These are phyloP conservation scores for Atractosteus spatula DNA, from an alignment of 2,113 vertebrate species.

Conservation along the genomic window DNA sequence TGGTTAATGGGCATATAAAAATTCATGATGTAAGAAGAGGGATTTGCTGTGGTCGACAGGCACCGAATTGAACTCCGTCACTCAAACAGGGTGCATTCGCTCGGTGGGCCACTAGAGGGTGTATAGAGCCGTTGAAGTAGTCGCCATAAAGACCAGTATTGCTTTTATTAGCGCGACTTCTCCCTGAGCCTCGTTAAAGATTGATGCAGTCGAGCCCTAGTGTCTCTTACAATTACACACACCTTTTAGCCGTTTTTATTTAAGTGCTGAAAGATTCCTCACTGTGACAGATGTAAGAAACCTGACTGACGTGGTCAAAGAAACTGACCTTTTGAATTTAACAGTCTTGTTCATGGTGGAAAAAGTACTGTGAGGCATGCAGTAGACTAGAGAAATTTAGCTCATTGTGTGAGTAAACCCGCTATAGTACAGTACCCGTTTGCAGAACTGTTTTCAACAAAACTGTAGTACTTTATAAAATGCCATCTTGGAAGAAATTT, in stretches of 20 bases:
- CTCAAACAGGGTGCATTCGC: conserved; percentile 31
- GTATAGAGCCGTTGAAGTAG: conserved; percentile 25
- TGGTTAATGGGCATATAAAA: conserved; percentile 73
- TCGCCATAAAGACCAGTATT: neutral
- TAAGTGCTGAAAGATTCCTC: conserved; percentile 15
- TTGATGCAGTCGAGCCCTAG: neutral
- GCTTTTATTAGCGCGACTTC: conserved; percentile 11
- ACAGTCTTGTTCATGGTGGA: neutral
- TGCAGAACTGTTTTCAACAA: no score
- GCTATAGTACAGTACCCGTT: no score
- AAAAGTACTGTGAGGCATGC: neutral
- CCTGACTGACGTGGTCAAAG: neutral
- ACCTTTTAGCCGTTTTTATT: conserved; percentile 4
- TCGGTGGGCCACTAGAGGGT: conserved; percentile 56
- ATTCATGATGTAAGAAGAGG: conserved; percentile 74
- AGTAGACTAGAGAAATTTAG: no score
- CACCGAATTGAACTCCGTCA: conserved; percentile 47
- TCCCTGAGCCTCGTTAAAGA: conserved; percentile 19
- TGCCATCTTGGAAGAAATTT: no score
- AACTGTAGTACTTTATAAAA: no score
- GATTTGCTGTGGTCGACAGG: conserved; percentile 48
- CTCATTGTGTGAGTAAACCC: no score
- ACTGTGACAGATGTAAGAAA: conserved; percentile 6
- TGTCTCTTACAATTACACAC: conserved; percentile 1
- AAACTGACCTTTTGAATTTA: neutral